A percentile compares a stretch with the other conserved stretches of the same genome.
These are phyloP conservation scores for Suricata suricatta DNA, from an alignment of 2,113 vertebrate genomes.

Conservation along the genomic window DNA sequence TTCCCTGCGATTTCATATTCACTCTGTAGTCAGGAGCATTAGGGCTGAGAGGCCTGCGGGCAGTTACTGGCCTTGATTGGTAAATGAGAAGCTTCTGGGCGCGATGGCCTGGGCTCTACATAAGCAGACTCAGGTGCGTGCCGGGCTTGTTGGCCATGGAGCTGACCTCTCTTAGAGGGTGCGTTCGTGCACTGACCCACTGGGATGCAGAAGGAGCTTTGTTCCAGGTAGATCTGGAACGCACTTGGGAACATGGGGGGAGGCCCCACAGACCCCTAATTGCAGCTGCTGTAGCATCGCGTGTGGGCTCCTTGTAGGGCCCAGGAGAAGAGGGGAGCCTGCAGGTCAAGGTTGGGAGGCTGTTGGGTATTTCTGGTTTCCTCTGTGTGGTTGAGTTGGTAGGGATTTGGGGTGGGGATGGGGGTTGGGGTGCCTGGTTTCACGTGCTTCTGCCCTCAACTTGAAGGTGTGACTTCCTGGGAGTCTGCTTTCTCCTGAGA, in stretches of 20 bases:
- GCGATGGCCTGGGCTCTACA: not conserved
- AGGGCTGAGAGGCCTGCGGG: not conserved
- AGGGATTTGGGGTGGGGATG: not conserved
- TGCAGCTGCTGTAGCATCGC: not conserved
- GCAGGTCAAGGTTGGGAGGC: not conserved
- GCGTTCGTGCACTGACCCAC: not conserved
- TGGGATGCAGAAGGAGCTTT: not conserved
- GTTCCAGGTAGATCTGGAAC: not conserved
- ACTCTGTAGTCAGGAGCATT: too few relatives aligned
- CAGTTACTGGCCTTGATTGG: not conserved
- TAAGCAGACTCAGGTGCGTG: not conserved
- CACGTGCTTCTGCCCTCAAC: not conserved
- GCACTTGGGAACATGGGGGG: not conserved
- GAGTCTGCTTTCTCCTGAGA: not conserved
- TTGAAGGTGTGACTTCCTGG: not conserved
- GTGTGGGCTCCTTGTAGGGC: not conserved
- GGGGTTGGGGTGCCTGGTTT: not conserved
- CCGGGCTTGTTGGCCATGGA: not conserved
- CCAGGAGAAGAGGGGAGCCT: not conserved
- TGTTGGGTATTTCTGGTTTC: not conserved
- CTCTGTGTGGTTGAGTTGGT: not conserved
- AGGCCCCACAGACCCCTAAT: not conserved
- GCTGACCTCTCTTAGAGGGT: not conserved
- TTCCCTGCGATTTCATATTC: not conserved
- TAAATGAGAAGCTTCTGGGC: not conserved